phyloP scores from a whole-genome alignment of 1,140 invertebrate genomes.

The Hesperophylax magnus region DNA sequence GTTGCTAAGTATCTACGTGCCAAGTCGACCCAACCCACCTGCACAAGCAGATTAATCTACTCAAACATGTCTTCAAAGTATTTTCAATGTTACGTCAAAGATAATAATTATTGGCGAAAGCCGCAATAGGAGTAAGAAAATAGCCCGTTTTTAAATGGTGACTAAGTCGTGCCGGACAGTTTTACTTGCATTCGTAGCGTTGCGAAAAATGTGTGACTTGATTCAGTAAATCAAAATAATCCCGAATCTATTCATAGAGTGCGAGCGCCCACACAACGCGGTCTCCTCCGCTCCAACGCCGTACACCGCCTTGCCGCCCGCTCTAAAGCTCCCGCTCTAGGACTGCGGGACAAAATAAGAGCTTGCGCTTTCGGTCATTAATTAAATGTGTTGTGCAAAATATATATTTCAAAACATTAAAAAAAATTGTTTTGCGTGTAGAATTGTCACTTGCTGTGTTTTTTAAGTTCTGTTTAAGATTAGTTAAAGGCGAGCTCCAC shows the following conservation, averaged over 20 bases:
- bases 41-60: no score
- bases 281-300: background rate
- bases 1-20: no score
- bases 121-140: slow-evolving; percentile 14
- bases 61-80: background rate
- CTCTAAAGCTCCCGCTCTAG: no score
- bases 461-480: no score
- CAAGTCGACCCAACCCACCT: no score
- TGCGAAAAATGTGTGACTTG: slow-evolving; percentile 9
- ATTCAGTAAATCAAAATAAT: slow-evolving; percentile 26
- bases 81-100: slow-evolving; percentile 18
- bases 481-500: no score
- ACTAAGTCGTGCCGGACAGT: background rate
- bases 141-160: slow-evolving; percentile 6
- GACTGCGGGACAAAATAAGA: no score
- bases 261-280: background rate
- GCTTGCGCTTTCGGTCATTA: no score
- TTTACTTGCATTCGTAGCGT: slow-evolving; percentile 22
- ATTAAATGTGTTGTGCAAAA: no score
- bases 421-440: no score
- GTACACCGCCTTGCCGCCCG: background rate
- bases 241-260: background rate
- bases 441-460: no score
- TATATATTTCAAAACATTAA: no score
- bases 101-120: background rate